Evolutionary conservation across 2,797 vertebrate species (phyloP), one percentile per base, ranked within the genome.

Genomic region (Gastrophryne carolinensis): DNA sequence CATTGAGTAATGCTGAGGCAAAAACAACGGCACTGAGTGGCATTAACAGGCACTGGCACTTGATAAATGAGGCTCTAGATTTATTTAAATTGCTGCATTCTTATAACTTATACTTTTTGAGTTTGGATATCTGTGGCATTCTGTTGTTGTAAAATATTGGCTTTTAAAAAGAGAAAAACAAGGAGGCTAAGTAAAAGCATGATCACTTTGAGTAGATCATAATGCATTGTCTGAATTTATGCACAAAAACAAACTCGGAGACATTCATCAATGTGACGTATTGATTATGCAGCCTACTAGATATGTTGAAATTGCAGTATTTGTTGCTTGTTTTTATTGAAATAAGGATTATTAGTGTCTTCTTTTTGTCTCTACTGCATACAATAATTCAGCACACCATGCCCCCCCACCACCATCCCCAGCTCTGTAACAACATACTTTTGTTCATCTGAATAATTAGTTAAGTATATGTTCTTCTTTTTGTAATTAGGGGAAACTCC

Each of bases 91-190:
- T 64, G 62, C 62, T 19, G 26, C 30, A 26, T 26, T 44, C 41
- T 30, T 49, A 27, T 27, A 13, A 27, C 21, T 67, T 64, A 67
- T 23, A 39, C 49, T 39, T 37, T 67, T 67, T 26, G 21, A 67
- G 61, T 67, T 19, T 32, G 35, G 49, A 53, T 67, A 67, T 53
- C 23, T 7, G 30, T n/a, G 49, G 37, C 13, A 67, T 53, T 67
- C 54, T 27, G 21, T 27, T 39, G 49, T 67, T 53, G 34, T 21
- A 37, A 32, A 37, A 54, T 53, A 26, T 67, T 67, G 53, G 23
- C 64, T 53, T 54, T 67, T 53, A 67, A 37, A 52, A 30, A 67
- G 64, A 67, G 64, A 67, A 52, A 67, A 53, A 67, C 37, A 15
- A 34, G 8, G 7, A 67, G 24, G 49, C 19, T 13, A 6, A 21